phyloP scores from a whole-genome alignment of 2,797 vertebrate species.

The Coluber constrictor region DNA sequence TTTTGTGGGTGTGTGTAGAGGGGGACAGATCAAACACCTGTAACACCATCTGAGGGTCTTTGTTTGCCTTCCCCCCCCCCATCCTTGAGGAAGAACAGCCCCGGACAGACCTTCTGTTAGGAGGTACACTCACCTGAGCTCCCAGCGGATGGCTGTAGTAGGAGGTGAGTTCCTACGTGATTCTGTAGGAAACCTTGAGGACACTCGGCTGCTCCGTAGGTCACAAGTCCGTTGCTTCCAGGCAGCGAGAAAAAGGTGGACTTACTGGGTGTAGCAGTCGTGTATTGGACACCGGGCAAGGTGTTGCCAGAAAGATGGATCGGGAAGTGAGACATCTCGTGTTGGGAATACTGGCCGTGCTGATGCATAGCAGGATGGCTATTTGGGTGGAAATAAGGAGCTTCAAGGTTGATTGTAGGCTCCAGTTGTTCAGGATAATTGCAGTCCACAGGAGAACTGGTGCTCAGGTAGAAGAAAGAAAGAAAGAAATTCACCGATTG shows the following conservation, averaged over 20 bases:
- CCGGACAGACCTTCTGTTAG: not conserved
- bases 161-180: slow-evolving; percentile 62
- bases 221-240: slow-evolving; percentile 63
- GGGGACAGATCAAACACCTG: too few species aligned
- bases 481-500: not conserved
- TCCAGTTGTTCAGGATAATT: slow-evolving; percentile 57
- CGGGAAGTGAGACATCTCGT: slow-evolving; percentile 73
- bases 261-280: slow-evolving; percentile 70
- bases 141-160: slow-evolving; percentile 73
- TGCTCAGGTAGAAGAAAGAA: slow-evolving; percentile 45
- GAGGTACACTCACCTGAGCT: slow-evolving; percentile 66
- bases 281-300: slow-evolving; percentile 71
- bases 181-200: slow-evolving; percentile 74
- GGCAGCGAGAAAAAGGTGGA: slow-evolving; percentile 74
- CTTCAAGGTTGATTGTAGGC: slow-evolving; percentile 38
- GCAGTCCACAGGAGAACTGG: slow-evolving; percentile 32
- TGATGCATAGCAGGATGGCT: slow-evolving; percentile 63
- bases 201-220: slow-evolving; percentile 62
- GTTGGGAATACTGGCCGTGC: slow-evolving; percentile 58
- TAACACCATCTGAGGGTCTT: too few species aligned
- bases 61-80: not conserved
- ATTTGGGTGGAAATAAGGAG: slow-evolving; percentile 62
- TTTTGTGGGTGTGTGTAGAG: too few species aligned
- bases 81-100: not conserved
- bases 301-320: slow-evolving; percentile 56